Conservation (phyloP, 2,113 vertebrate species). For the Stictonetta naevosa region DNA sequence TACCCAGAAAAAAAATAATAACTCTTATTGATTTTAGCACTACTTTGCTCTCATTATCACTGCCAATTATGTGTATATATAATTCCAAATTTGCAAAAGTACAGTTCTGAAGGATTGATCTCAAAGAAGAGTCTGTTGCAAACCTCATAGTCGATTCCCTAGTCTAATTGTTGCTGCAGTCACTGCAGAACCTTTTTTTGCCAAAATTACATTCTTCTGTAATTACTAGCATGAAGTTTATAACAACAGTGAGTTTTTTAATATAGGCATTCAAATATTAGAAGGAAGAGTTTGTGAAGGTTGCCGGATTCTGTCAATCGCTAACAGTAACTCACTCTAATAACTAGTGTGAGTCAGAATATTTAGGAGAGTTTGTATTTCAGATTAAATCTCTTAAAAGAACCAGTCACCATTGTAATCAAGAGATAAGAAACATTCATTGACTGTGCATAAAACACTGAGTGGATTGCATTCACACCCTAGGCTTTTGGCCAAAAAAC, state of each 20-base stretch:
- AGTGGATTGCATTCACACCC: neutral
- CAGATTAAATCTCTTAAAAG: neutral
- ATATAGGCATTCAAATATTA: neutral
- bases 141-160: neutral
- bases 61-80: neutral
- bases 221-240: neutral
- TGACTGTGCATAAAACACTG: neutral
- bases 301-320: neutral
- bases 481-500: slow-evolving; percentile 29
- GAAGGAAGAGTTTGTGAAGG: neutral
- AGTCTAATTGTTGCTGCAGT: neutral
- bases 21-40: neutral
- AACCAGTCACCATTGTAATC: neutral
- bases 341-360: neutral
- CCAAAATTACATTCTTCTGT: neutral
- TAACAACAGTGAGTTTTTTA: neutral
- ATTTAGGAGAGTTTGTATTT: neutral
- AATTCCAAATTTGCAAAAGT: neutral
- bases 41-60: neutral
- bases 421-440: slow-evolving; percentile 10
- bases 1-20: neutral
- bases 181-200: neutral
- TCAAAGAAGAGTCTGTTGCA: neutral
- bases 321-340: neutral
- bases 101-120: neutral